These are phyloP conservation scores for Pelmatolapia mariae DNA, from an alignment of 2,113 vertebrate genomes.

Conservation along the genomic window DNA sequence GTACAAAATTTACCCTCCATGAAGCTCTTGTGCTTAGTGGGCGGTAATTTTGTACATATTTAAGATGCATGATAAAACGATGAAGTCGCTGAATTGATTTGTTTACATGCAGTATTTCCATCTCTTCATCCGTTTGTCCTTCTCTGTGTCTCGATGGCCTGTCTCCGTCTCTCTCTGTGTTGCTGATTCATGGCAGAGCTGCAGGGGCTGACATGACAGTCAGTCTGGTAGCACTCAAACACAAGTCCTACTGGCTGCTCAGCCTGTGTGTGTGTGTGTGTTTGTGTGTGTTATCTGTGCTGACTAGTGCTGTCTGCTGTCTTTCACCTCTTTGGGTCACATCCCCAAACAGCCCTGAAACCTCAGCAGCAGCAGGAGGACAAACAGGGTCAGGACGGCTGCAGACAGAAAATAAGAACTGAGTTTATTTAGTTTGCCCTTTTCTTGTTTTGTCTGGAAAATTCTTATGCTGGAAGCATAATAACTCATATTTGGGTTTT, in stretches of 20 bases:
- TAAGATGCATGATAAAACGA: not conserved
- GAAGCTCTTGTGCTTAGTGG: not conserved
- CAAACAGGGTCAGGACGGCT: not conserved
- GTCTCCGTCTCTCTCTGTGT: not conserved
- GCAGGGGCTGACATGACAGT: conserved; percentile 31
- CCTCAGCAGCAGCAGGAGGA: not conserved
- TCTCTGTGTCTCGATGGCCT: not conserved
- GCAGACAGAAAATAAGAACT: not conserved
- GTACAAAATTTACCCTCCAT: not conserved
- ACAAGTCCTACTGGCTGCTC: conserved; percentile 6
- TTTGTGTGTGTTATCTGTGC: not conserved
- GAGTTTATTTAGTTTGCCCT: not conserved
- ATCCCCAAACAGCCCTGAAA: not conserved
- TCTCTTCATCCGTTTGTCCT: not conserved
- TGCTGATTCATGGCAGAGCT: conserved; percentile 42
- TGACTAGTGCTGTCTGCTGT: conserved; percentile 17
- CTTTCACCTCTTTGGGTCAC: conserved; percentile 7
- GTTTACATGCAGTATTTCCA: not conserved
- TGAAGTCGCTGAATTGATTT: not conserved
- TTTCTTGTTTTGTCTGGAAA: not conserved
- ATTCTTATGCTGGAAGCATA: not conserved
- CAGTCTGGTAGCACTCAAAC: conserved; percentile 28
- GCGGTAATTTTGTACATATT: fast-evolving
- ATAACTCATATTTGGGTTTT: not conserved
- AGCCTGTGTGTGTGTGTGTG: not conserved